Conservation (phyloP, 2,888 invertebrate species). For the Koerneria pararmatus region DNA sequence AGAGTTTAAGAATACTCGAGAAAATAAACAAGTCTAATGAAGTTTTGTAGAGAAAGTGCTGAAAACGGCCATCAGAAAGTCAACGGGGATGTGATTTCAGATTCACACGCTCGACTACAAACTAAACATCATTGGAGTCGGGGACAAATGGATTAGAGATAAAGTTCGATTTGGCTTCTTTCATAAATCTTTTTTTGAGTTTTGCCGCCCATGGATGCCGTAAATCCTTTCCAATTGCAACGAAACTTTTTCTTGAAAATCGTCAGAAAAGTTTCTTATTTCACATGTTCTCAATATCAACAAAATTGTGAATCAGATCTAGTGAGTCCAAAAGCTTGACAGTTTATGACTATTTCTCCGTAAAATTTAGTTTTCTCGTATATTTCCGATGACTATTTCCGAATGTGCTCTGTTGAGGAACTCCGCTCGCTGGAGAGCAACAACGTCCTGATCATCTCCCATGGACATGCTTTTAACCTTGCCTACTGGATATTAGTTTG, state of each 20-base stretch:
- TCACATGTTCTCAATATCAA: too few species aligned
- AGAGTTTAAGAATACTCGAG: too few species aligned
- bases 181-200: background rate
- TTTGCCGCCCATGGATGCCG: too few species aligned
- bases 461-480: constrained; percentile 50
- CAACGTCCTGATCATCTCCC: constrained; percentile 50
- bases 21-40: too few species aligned
- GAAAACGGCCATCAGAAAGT: background rate
- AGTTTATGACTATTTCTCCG: background rate
- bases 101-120: constrained; percentile 54
- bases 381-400: background rate
- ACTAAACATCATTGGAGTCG: constrained; percentile 44
- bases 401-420: constrained; percentile 24
- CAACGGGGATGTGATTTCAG: constrained; percentile 23
- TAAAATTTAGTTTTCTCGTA: background rate
- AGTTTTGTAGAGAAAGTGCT: too few species aligned
- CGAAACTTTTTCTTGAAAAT: too few species aligned
- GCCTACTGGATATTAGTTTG: constrained; percentile 46
- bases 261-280: too few species aligned
- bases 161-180: constrained; percentile 19
- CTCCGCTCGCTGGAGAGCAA: constrained; percentile 42
- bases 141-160: constrained; percentile 57
- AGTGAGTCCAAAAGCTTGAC: background rate
- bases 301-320: too few species aligned
- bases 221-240: too few species aligned